Evolutionary conservation across 2,797 vertebrate genomes (phyloP).

Genomic region (Adrianichthys oophorus): DNA sequence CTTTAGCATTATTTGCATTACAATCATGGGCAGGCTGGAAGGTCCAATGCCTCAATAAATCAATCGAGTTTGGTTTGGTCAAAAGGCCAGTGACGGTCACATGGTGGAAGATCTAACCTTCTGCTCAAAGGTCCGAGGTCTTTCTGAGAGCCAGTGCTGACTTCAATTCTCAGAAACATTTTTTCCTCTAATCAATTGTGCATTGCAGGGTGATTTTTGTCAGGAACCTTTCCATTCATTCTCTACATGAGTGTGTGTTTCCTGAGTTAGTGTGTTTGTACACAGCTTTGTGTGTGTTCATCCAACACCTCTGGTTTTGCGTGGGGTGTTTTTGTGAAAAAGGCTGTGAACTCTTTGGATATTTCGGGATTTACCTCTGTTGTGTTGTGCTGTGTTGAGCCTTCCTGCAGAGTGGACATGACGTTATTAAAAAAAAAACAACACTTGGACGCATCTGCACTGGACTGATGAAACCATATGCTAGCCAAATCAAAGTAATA

Average conservation of each 20-base stretch:
- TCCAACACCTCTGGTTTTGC: conserved; percentile 30
- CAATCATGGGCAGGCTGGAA: conserved; percentile 73
- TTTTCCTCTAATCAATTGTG: conserved; percentile 8
- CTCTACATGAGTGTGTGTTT: conserved; percentile 5
- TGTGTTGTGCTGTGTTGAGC: conserved; percentile 61
- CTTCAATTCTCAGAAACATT: conserved; percentile 24
- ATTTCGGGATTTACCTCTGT: conserved; percentile 73
- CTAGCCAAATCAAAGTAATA: conserved; percentile 76
- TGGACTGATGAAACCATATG: conserved; percentile 72
- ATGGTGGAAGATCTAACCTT: conserved; percentile 68
- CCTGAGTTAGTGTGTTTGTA: conserved; percentile 2
- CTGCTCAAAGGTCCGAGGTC: conserved; percentile 37
- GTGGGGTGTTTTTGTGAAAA: conserved; percentile 47
- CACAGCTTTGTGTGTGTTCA: neutral
- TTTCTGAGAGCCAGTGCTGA: conserved; percentile 12
- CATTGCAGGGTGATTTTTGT: neutral
- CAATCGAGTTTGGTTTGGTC: conserved; percentile 55
- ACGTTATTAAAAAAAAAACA: conserved; percentile 80
- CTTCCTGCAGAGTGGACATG: conserved; percentile 75
- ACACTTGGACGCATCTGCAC: conserved; percentile 77
- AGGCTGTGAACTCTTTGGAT: conserved; percentile 60
- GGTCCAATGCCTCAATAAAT: conserved; percentile 77
- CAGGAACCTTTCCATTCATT: neutral
- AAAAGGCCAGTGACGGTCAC: conserved; percentile 66
- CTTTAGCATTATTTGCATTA: conserved; percentile 74